A percentile compares a stretch with the other conserved stretches of the same genome.
These are phyloP conservation scores for Micromussa lordhowensis DNA, from an alignment of 92 coral and sea anemone genomes.

Conservation along the genomic window DNA sequence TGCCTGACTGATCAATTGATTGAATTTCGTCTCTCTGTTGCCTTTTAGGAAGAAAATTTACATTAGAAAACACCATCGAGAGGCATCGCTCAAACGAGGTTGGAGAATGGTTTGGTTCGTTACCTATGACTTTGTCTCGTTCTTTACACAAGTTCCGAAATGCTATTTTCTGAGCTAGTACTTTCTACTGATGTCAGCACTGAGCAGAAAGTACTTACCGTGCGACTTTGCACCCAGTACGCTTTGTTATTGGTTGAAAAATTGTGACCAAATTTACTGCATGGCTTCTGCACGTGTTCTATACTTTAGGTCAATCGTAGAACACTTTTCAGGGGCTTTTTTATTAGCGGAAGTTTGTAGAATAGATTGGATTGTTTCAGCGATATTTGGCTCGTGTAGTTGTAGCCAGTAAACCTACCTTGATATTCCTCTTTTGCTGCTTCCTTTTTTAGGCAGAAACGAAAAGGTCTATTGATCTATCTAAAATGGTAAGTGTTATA, in stretches of 20 bases:
- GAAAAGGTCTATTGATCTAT: constrained; percentile 42
- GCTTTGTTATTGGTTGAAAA: too few species aligned
- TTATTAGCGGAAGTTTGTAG: background rate
- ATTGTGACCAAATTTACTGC: too few species aligned
- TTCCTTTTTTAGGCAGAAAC: constrained; percentile 20
- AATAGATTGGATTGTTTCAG: too few species aligned
- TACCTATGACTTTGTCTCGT: background rate
- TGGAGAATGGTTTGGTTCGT: background rate
- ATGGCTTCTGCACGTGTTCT: too few species aligned
- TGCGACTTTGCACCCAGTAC: background rate
- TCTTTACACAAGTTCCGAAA: background rate
- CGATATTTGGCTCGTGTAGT: background rate
- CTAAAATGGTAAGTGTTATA: constrained; percentile 48
- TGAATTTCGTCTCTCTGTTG: background rate
- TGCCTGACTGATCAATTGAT: too few species aligned
- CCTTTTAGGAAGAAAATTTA: constrained; percentile 75
- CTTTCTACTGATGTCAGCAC: background rate
- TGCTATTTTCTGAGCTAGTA: background rate
- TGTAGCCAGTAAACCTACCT: background rate
- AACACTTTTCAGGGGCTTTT: background rate
- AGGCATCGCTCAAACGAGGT: constrained; percentile 73
- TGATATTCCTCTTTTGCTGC: background rate
- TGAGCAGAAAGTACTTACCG: background rate
- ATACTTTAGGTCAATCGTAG: background rate
- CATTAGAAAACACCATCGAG: constrained; percentile 86